phyloP scores from a whole-genome alignment of 1,140 invertebrate genomes.

The Reticulitermes speratus region DNA sequence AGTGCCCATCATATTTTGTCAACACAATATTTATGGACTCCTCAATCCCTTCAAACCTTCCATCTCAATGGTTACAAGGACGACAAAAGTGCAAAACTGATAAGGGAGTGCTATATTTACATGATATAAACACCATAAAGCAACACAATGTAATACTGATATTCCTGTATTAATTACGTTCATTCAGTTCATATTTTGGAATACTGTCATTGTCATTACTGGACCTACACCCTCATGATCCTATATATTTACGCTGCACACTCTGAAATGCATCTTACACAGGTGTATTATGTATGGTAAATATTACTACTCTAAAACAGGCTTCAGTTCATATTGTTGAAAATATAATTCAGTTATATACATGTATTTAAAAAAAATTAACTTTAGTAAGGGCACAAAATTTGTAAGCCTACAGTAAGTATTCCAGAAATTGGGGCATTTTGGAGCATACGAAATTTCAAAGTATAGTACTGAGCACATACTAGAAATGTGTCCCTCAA shows the following conservation, averaged over 20 bases:
- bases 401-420: too few relatives aligned
- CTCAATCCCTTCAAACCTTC: too few relatives aligned
- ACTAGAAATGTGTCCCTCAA: not conserved
- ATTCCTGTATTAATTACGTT: too few relatives aligned
- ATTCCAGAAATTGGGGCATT: not conserved
- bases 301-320: not conserved
- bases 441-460: not conserved
- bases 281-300: not conserved
- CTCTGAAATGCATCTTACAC: not conserved
- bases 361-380: too few relatives aligned
- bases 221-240: too few relatives aligned
- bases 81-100: not conserved
- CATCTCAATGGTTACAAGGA: not conserved
- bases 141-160: not conserved
- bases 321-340: not conserved
- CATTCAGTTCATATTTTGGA: not conserved
- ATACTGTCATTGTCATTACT: not conserved
- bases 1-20: too few relatives aligned
- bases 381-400: too few relatives aligned
- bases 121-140: not conserved
- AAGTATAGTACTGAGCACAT: not conserved
- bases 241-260: not conserved
- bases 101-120: not conserved
- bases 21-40: too few relatives aligned
- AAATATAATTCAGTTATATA: too few relatives aligned